A percentile compares a stretch with the other conserved stretches of the same genome.
These are phyloP conservation scores for Labroides dimidiatus DNA, from an alignment of 2,797 vertebrate species.

Conservation along the genomic window DNA sequence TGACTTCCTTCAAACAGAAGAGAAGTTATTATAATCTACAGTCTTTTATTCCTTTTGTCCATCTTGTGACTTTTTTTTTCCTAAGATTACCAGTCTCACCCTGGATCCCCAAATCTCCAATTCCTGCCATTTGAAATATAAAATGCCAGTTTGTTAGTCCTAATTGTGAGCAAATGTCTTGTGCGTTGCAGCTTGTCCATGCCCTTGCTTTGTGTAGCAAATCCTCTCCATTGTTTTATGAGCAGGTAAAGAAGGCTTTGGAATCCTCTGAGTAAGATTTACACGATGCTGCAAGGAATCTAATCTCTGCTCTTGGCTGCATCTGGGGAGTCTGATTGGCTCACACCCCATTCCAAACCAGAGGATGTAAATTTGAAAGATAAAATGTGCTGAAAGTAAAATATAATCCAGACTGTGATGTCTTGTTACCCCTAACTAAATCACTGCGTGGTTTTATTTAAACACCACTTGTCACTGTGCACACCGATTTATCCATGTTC, in stretches of 20 bases:
- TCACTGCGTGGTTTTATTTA: too few species aligned
- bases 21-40: too few species aligned
- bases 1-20: too few species aligned
- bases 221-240: neutral
- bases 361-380: neutral
- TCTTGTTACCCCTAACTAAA: neutral
- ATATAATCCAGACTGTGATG: neutral
- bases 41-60: too few species aligned
- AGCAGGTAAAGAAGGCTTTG: neutral
- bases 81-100: neutral
- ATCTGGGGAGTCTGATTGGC: too few species aligned
- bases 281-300: neutral
- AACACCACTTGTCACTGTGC: too few species aligned
- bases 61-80: too few species aligned
- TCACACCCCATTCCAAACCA: neutral
- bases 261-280: neutral
- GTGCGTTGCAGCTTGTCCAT: neutral
- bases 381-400: neutral
- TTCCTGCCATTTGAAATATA: constrained; percentile 7
- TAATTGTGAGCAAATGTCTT: neutral
- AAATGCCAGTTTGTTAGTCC: constrained; percentile 6
- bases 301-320: neutral
- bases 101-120: neutral
- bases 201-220: neutral
- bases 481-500: neutral